Conservation (phyloP, 2,113 vertebrate species). For the Pangasianodon hypophthalmus region DNA sequence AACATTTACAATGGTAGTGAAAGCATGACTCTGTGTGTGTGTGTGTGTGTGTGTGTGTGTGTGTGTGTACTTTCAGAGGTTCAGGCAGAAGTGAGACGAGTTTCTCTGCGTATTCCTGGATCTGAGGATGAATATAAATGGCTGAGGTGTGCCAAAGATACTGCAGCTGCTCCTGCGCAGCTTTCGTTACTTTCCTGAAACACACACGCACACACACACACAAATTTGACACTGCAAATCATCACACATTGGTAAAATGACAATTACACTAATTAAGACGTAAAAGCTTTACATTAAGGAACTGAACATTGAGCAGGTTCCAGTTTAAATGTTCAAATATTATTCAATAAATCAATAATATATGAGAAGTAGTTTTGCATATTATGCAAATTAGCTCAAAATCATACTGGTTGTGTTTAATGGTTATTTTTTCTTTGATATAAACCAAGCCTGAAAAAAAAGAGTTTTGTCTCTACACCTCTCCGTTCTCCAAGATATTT, state of each 20-base stretch:
- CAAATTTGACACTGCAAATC: background rate
- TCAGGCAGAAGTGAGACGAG: constrained; percentile 82
- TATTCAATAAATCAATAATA: background rate
- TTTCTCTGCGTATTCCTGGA: constrained; percentile 88
- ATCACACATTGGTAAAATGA: background rate
- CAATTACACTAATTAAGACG: background rate
- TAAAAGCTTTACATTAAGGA: background rate
- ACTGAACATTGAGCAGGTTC: background rate
- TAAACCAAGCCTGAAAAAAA: background rate
- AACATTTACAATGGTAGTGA: too few species aligned
- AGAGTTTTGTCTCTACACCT: background rate
- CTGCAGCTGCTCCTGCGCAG: constrained; percentile 79
- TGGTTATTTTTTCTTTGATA: background rate
- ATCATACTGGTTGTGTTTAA: background rate
- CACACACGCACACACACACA: background rate
- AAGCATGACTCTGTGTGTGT: background rate
- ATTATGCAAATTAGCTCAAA: background rate
- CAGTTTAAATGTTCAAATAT: background rate
- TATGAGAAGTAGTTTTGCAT: background rate
- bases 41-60: constrained; percentile 14
- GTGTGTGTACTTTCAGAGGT: constrained; percentile 84
- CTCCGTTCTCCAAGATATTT: too few species aligned
- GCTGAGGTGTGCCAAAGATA: constrained; percentile 86
- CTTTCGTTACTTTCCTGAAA: constrained; percentile 81
- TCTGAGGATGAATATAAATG: constrained; percentile 79